A percentile compares a stretch with the other conserved stretches of the same genome.
phyloP scores from a whole-genome alignment of 2,888 invertebrate genomes.

The Spialia ferax region DNA sequence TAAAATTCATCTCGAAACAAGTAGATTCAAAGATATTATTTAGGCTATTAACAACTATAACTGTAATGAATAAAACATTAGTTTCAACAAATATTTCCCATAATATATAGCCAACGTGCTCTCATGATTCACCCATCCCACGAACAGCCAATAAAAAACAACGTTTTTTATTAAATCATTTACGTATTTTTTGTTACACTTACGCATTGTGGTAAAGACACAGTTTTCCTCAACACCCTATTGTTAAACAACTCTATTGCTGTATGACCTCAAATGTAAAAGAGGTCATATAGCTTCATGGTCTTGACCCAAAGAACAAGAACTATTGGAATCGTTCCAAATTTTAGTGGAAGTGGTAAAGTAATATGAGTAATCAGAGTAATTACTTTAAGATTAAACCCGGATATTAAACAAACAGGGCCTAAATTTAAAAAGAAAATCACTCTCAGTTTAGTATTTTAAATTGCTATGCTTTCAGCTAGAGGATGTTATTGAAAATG shows the following conservation, averaged over 20 bases:
- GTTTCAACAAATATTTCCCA: no score
- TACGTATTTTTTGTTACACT: no score
- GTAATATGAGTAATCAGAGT: conserved; percentile 15
- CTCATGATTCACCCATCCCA: no score
- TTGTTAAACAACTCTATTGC: not conserved
- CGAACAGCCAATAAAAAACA: no score
- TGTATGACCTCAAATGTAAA: conserved; percentile 25
- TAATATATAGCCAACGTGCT: no score
- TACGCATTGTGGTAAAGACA: not conserved
- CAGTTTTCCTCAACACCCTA: not conserved
- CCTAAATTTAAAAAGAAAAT: not conserved
- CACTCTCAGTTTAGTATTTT: not conserved
- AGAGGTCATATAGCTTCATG: conserved; percentile 26
- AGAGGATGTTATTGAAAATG: not conserved
- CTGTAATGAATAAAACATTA: no score
- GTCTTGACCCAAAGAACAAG: conserved; percentile 32
- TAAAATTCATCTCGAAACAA: no score
- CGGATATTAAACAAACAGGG: not conserved
- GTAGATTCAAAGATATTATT: no score
- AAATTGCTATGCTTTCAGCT: not conserved
- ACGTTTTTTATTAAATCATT: no score
- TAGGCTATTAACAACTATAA: no score
- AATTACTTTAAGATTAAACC: no score
- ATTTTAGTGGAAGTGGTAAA: not conserved
- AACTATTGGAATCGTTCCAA: conserved; percentile 32